Percentiles rank a stretch among this genome's conserved stretches.
Conservation (phyloP, 2,113 vertebrate genomes). For the Halcyon senegalensis region DNA sequence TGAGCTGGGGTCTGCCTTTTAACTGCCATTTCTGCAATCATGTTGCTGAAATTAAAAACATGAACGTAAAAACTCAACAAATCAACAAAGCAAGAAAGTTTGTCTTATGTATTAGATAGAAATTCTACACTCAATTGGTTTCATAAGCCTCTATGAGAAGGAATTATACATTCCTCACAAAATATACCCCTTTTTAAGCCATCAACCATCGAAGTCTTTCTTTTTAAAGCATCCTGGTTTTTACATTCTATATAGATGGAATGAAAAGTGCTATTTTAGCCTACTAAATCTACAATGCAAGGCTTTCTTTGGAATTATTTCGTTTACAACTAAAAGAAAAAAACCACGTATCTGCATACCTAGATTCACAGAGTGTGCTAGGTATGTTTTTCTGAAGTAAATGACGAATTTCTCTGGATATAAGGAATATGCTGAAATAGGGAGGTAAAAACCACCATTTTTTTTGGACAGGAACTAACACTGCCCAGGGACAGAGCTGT, state of each 20-base stretch:
- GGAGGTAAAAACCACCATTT: not conserved
- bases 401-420: not conserved
- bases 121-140: not conserved
- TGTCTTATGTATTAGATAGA: not conserved
- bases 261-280: not conserved
- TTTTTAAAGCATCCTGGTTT: not conserved
- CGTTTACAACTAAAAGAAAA: not conserved
- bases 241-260: not conserved
- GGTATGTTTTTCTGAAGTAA: not conserved
- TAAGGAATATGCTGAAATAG: not conserved
- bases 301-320: not conserved
- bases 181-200: not conserved
- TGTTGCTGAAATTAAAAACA: slow-evolving; percentile 73
- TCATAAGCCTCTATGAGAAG: not conserved
- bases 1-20: slow-evolving; percentile 54
- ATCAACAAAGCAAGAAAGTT: not conserved
- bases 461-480: not conserved
- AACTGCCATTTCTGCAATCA: slow-evolving; percentile 89
- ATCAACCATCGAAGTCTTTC: not conserved
- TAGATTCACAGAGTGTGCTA: not conserved
- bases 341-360: not conserved
- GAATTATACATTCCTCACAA: not conserved
- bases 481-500: not conserved
- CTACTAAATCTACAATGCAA: not conserved
- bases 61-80: not conserved